A percentile compares a stretch with the other conserved stretches of the same genome.
These are phyloP conservation scores for Drosophila malerkotliana DNA, from an alignment of 1,140 invertebrate species.

Conservation along the genomic window DNA sequence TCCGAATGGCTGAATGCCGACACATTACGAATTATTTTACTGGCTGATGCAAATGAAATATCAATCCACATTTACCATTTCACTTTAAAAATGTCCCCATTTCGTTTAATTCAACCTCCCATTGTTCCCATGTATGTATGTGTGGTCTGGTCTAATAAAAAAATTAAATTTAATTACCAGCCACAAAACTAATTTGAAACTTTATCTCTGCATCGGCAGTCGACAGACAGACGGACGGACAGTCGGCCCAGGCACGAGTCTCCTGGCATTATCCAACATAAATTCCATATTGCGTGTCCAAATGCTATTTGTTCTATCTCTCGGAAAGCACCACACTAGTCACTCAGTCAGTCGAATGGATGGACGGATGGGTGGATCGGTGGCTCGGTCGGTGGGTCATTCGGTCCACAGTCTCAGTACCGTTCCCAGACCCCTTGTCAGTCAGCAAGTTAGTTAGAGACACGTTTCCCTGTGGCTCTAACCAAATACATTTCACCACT, in stretches of 20 bases:
- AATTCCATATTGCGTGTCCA: slow-evolving; percentile 78
- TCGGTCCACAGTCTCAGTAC: slow-evolving; percentile 20
- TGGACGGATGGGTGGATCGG: slow-evolving; percentile 19
- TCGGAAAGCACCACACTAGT: slow-evolving; percentile 37
- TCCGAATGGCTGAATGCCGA: slow-evolving; percentile 29
- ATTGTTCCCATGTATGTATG: slow-evolving; percentile 27
- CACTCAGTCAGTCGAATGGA: slow-evolving; percentile 22
- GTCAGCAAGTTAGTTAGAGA: slow-evolving; percentile 54
- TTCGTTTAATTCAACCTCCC: slow-evolving; percentile 25
- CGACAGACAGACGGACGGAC: too few relatives aligned
- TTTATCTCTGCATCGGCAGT: slow-evolving; percentile 74
- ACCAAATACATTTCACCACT: slow-evolving; percentile 56
- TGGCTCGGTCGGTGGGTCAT: slow-evolving; percentile 32
- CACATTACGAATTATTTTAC: slow-evolving; percentile 31
- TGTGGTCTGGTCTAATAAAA: slow-evolving; percentile 67
- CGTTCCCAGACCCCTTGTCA: slow-evolving; percentile 38
- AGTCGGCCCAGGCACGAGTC: slow-evolving; percentile 40
- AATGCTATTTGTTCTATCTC: slow-evolving; percentile 70
- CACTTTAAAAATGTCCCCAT: slow-evolving; percentile 33
- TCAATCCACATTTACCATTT: slow-evolving; percentile 29
- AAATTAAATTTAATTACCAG: slow-evolving; percentile 81
- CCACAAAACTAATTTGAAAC: slow-evolving; percentile 79
- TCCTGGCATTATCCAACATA: slow-evolving; percentile 66
- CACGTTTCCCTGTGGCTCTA: slow-evolving; percentile 44
- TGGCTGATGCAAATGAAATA: slow-evolving; percentile 21